Evolutionary conservation across 2,888 invertebrate species (phyloP), one percentile per base, ranked within the genome.

Genomic region (Syrphus vitripennis): DNA sequence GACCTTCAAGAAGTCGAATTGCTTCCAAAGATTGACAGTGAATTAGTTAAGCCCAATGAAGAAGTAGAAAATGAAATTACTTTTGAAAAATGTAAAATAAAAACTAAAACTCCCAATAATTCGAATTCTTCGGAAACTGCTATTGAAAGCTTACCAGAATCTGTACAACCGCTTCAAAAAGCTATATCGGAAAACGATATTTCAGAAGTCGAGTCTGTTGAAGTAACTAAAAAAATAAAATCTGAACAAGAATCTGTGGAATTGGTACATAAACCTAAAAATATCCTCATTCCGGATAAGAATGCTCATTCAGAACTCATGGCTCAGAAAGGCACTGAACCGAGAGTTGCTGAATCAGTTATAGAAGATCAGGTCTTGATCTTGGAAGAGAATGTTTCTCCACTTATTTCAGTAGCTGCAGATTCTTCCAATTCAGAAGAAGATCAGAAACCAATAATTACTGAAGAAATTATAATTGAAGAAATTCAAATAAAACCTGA

Each of bases 401-500:
- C 61, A 3, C 7, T 24, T 10, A 1, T 4, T 2, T 10, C 9
- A 10, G 29, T 34, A n/a, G 0, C 21, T 34, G 48, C 50, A 34
- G 7, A n/a, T 10, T 3, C 0, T 14, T 2, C 16, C 7, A n/a
- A 34, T 0, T 9, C 14, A 10, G 5, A 37, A 10, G 10, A 9
- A 24, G n/a, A n/a, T n/a, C 4, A 37, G 4, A 0, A 31, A 1
- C 14, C 61, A 16, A 53, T 63, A 24, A 26, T 40, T 9, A 67
- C 16, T 2, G 63, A 53, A 24, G 72, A 84, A 24, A 61, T n/a
- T 9, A 63, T 74, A 37, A 59, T 37, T 31, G 83, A 83, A 9
- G 67, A 83, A 12, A 53, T 37, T 45, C 10, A 10, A 0, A 48
- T 6, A 10, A 42, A 77, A 45, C 19, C 34, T 10, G 65, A 80